A percentile compares a stretch with the other conserved stretches of the same genome.
Conservation (phyloP, 1,140 invertebrate species). For the Spodoptera frugiperda region DNA sequence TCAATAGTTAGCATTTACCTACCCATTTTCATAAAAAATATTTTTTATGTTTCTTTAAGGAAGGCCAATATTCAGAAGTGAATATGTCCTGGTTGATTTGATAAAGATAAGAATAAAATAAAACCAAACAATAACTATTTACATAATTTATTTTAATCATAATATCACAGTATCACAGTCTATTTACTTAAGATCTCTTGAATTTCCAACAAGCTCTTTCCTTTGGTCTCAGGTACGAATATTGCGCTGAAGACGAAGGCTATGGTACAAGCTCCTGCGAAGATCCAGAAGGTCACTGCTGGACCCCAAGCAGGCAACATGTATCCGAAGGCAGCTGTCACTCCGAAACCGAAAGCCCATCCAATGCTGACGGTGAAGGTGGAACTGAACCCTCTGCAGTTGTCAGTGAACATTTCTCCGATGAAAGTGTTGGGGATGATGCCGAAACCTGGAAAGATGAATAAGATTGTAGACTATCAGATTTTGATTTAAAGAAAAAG, state of each 20-base stretch:
- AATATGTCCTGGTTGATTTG: background rate
- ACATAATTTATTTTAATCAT: background rate
- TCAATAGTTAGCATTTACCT: no score
- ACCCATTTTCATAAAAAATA: no score
- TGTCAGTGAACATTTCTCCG: constrained; percentile 88
- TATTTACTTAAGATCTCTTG: background rate
- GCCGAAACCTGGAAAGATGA: constrained; percentile 81
- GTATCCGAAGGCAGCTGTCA: background rate
- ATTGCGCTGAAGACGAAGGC: background rate
- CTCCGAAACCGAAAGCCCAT: background rate
- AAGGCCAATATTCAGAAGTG: no score
- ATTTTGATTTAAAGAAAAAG: constrained; percentile 12
- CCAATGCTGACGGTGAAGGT: background rate
- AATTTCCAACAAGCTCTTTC: background rate
- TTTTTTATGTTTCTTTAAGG: no score
- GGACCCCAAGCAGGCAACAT: background rate
- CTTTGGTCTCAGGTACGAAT: background rate
- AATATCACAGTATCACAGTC: background rate
- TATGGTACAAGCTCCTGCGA: background rate
- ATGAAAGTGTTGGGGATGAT: constrained; percentile 90
- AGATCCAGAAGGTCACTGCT: background rate
- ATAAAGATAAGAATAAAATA: no score
- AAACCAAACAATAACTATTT: no score
- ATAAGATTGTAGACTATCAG: background rate
- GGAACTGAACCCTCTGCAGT: constrained; percentile 52